Evolutionary conservation across 2,888 invertebrate genomes (phyloP).

Genomic region (Cosmopolites sordidus): DNA sequence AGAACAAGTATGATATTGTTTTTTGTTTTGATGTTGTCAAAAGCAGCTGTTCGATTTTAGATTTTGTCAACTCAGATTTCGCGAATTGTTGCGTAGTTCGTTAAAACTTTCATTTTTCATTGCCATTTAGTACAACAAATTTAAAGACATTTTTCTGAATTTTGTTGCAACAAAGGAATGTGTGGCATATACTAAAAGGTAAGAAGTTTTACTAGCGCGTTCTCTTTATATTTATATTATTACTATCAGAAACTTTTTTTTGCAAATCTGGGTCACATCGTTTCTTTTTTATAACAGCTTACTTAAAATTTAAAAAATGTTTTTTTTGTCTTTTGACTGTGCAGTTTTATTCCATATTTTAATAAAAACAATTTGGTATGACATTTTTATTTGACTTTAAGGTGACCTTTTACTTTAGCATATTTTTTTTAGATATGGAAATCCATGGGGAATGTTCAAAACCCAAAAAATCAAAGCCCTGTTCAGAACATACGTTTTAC

Average conservation of each 20-base stretch:
- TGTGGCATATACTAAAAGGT: conserved; percentile 12
- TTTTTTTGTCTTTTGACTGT: too few relatives aligned
- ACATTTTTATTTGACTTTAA: conserved; percentile 7
- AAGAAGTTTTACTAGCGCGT: neutral
- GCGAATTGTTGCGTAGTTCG: conserved; percentile 20
- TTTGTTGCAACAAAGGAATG: conserved; percentile 20
- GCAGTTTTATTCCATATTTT: neutral
- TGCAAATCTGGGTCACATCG: too few relatives aligned
- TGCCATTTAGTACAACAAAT: conserved; percentile 17
- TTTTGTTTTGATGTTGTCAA: conserved; percentile 11
- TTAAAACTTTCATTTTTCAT: conserved; percentile 25
- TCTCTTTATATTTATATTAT: neutral
- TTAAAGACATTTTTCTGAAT: conserved; percentile 7
- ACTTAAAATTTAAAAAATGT: too few relatives aligned
- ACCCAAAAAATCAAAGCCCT: conserved; percentile 46
- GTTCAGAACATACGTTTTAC: conserved; percentile 26
- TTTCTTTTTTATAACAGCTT: too few relatives aligned
- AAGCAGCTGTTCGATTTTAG: conserved; percentile 14
- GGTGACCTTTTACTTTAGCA: neutral
- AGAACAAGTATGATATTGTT: too few relatives aligned
- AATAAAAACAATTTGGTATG: neutral
- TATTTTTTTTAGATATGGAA: conserved; percentile 18
- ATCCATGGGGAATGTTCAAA: conserved; percentile 30
- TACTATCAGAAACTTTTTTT: neutral
- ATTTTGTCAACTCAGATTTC: conserved; percentile 7